Base-by-base conservation (phyloP, 2,113 vertebrate genomes). In the Globicephala melas region DNA sequence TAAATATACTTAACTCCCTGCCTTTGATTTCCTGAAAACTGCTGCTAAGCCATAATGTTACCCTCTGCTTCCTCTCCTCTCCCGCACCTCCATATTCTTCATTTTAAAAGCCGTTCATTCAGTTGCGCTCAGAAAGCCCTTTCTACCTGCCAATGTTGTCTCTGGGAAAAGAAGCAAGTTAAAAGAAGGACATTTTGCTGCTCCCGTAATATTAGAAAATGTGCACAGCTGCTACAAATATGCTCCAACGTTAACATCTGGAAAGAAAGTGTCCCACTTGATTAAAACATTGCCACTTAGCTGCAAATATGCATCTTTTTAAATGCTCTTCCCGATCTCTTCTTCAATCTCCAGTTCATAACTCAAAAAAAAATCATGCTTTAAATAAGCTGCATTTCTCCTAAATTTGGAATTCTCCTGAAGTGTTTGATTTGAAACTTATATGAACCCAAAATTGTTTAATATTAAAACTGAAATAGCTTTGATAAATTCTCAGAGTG, bases 231-330 rank as follows among this genome's bases (percentile, higher is more conserved):
- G 96, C 73, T 83, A 62, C 50, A 80, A 81, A 96, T 87, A 60
- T 36, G 82, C 79, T 95, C 77, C 74, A 65, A 92, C 80, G 79
- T 80, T n/a, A 97, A 94, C 92, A 97, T 98, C 92, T 97, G 90
- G 86, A 67, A 79, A 85, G 82, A 91, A 33, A 81, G 50, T 14
- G 60, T 83, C 92, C 55, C 33, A 15, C 8, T 25, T 94, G 77
- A 90, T 90, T 96, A 87, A 89, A 81, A 91, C 74, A 97, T 77
- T 71, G 70, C 15, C 80, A 88, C 79, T 96, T 89, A 92, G 68
- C 65, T 95, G 25, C 14, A 82, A 85, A 82, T n/a, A 41, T 36
- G 31, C 15, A 26, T 28, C 21, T 93, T 95, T 85, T 60, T 28
- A 50, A 92, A 70, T 0, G 33, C 4, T 41, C 68, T 89, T 55